Conservation (phyloP, 2,113 vertebrate species). For the Pycnonotus jocosus region DNA sequence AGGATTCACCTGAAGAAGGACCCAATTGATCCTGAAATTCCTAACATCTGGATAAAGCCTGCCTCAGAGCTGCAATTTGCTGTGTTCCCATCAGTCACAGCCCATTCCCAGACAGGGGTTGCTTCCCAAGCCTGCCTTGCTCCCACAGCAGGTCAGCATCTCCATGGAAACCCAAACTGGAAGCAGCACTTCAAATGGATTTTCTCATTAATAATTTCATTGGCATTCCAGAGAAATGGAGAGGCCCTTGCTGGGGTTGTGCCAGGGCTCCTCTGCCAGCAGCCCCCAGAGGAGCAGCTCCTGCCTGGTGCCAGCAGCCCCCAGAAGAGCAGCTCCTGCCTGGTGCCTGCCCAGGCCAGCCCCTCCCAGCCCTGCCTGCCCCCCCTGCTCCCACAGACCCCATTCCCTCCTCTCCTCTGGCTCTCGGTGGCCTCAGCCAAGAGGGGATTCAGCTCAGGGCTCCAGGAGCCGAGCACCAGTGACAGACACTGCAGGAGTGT, state of each 20-base stretch:
- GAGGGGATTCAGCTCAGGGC: background rate
- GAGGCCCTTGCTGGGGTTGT: background rate
- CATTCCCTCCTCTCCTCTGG: fast-evolving
- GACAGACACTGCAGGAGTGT: background rate
- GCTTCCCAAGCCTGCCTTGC: background rate
- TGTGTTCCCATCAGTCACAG: background rate
- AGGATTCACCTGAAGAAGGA: background rate
- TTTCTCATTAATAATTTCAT: background rate
- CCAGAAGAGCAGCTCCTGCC: background rate
- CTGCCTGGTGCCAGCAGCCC: background rate
- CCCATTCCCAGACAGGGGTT: background rate
- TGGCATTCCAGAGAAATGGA: background rate
- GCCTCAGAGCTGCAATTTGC: background rate
- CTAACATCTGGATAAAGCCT: background rate
- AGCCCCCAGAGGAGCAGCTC: background rate
- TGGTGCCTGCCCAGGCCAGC: background rate
- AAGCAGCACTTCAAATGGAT: background rate
- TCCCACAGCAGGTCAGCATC: background rate
- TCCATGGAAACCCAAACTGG: slow-evolving; percentile 10
- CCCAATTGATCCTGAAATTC: background rate
- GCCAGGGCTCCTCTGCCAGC: background rate
- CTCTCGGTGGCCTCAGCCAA: background rate
- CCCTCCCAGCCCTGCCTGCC: background rate
- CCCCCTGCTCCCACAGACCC: background rate
- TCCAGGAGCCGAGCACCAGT: background rate